These are phyloP conservation scores for Trichonephila inaurata DNA, from an alignment of 1,140 invertebrate genomes.

Conservation along the genomic window DNA sequence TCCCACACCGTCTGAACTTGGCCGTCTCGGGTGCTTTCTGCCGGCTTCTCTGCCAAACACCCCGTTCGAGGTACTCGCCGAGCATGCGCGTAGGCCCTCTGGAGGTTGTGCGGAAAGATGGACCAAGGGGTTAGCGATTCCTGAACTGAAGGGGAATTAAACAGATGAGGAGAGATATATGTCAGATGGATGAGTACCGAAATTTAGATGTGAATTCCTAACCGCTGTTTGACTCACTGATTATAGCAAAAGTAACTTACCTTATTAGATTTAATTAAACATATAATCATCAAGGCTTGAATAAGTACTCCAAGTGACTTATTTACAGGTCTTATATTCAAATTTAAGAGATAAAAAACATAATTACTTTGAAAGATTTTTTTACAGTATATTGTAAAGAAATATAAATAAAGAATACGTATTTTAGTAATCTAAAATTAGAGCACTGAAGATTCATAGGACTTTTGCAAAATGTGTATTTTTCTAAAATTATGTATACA, in stretches of 20 bases:
- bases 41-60: constrained; percentile 22
- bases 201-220: background rate
- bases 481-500: too few species aligned
- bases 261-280: too few species aligned
- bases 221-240: background rate
- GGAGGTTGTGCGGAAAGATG: background rate
- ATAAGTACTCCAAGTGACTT: too few species aligned
- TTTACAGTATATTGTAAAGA: too few species aligned
- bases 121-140: background rate
- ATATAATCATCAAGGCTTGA: background rate
- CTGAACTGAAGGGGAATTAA: background rate
- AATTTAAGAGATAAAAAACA: too few species aligned
- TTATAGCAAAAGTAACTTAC: background rate
- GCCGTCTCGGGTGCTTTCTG: constrained; percentile 3
- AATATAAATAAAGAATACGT: too few species aligned
- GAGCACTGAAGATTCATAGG: too few species aligned
- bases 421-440: too few species aligned
- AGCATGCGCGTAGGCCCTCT: background rate
- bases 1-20: background rate
- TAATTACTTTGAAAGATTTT: too few species aligned
- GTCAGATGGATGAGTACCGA: background rate
- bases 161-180: background rate
- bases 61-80: background rate
- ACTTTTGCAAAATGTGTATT: too few species aligned
- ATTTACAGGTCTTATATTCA: too few species aligned